Evolutionary conservation across 2,888 invertebrate species (phyloP), one percentile per base, ranked within the genome.

Genomic region (Elegia similella): DNA sequence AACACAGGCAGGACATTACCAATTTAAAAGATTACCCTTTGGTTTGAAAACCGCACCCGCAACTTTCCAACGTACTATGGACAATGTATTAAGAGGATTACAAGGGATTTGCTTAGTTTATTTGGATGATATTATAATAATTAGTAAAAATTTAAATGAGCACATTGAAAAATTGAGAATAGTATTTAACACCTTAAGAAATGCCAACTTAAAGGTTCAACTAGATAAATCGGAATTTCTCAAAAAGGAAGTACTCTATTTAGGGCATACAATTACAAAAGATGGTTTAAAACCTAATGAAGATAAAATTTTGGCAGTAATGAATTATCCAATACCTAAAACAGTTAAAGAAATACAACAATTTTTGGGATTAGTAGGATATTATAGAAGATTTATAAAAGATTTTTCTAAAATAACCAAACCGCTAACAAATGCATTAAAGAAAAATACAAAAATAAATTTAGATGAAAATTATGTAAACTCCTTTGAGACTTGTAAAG

Each of bases 361-460:
- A n/a, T 84, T 82, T 56, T 38, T 81, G 15, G 80, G 80, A 7
- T 47, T 83, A 30, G 42, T 72, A 5, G 76, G 80, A 2, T 81
- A 81, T 56, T 81, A 83, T 43, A 17, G 79, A n/a, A 70, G 71
- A 57, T 23, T 23, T 5, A 23, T 23, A 23, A 23, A 23, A 23
- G 23, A 23, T 5, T 23, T 23, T 23, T 2, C 23, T 23, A 23
- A 23, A 23, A 23, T 23, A 23, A 23, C 23, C 5, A 2, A 23
- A 23, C 23, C 23, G 2, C 23, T 23, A 3, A 23, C 23, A 23
- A 23, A 23, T 23, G 2, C 2, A 3, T 5, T 23, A 3, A 23
- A 23, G 5, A 23, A 23, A 5, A 23, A 23, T 3, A 23, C 2
- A 3, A 23, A 23, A 23, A 23, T 23, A 23, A 23, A 3, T 23